phyloP scores from a whole-genome alignment of 2,797 vertebrate species.

The Mormyrus proboscirostris region DNA sequence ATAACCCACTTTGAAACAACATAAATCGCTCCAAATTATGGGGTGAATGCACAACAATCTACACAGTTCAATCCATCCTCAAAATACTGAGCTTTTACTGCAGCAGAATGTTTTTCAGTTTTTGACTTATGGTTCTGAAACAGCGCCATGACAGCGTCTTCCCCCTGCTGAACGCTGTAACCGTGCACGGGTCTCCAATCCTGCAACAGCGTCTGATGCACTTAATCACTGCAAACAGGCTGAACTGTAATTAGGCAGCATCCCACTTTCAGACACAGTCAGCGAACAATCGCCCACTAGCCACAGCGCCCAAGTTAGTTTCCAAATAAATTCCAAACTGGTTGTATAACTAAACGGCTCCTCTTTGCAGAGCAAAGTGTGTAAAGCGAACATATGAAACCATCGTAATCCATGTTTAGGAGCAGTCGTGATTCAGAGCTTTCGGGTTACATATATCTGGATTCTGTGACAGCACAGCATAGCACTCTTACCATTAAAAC shows the following conservation, averaged over 20 bases:
- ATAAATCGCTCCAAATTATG: not conserved
- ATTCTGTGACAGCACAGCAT: not conserved
- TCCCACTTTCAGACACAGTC: not conserved
- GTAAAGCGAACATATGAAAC: not conserved
- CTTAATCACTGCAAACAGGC: slow-evolving; percentile 42
- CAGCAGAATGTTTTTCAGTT: not conserved
- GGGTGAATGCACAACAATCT: not conserved
- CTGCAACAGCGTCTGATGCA: slow-evolving; percentile 9
- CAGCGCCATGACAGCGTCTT: not conserved
- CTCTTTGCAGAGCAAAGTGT: not conserved
- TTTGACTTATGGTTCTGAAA: not conserved
- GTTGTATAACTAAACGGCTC: not conserved
- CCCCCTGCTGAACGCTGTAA: not conserved
- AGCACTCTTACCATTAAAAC: not conserved
- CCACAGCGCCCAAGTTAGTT: not conserved
- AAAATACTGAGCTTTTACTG: not conserved
- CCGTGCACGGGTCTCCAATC: slow-evolving; percentile 17
- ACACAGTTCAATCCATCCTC: not conserved
- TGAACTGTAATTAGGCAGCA: slow-evolving; percentile 40
- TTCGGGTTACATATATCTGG: not conserved
- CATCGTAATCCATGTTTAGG: not conserved
- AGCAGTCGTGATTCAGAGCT: not conserved
- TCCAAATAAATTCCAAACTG: not conserved
- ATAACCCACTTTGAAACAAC: not conserved
- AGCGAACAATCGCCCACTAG: not conserved